Evolutionary conservation across 2,888 invertebrate species (phyloP).

Genomic region (Oithona nana): DNA sequence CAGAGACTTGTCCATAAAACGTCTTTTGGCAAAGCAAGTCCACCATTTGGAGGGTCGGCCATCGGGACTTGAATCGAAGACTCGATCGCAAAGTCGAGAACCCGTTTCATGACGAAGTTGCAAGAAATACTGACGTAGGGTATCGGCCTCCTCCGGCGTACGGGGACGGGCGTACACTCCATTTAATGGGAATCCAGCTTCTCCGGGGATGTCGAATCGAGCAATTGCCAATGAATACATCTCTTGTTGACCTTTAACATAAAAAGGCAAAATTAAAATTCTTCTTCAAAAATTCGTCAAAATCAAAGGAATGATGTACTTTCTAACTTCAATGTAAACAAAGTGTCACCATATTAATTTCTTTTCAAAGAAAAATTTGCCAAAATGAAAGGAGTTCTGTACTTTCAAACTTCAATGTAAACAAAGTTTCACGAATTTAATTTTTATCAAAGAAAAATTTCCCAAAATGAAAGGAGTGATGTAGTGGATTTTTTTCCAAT

Average conservation of each 20-base stretch:
- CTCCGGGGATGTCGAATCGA: constrained; percentile 90
- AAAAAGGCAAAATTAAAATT: not conserved
- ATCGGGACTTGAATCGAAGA: constrained; percentile 57
- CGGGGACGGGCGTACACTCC: constrained; percentile 78
- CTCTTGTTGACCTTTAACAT: constrained; percentile 47
- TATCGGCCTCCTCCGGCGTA: constrained; percentile 58
- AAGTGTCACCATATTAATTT: too few relatives aligned
- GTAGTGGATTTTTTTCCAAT: too few relatives aligned
- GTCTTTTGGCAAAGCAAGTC: constrained; percentile 96
- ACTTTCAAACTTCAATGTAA: too few relatives aligned
- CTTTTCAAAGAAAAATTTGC: too few relatives aligned
- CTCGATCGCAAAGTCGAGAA: constrained; percentile 66
- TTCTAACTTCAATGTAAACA: too few relatives aligned
- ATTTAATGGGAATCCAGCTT: constrained; percentile 79
- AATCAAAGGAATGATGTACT: too few relatives aligned
- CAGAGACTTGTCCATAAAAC: constrained; percentile 97
- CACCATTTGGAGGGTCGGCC: constrained; percentile 99
- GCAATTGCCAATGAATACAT: constrained; percentile 89
- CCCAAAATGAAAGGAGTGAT: too few relatives aligned
- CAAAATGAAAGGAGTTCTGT: too few relatives aligned
- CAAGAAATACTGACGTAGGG: constrained; percentile 75
- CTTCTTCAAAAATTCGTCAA: too few relatives aligned
- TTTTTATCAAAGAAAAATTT: too few relatives aligned
- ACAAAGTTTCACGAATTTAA: too few relatives aligned
- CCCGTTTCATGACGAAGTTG: constrained; percentile 81